phyloP scores from a whole-genome alignment of 2,888 invertebrate species.

The Apocheima hispidaria region DNA sequence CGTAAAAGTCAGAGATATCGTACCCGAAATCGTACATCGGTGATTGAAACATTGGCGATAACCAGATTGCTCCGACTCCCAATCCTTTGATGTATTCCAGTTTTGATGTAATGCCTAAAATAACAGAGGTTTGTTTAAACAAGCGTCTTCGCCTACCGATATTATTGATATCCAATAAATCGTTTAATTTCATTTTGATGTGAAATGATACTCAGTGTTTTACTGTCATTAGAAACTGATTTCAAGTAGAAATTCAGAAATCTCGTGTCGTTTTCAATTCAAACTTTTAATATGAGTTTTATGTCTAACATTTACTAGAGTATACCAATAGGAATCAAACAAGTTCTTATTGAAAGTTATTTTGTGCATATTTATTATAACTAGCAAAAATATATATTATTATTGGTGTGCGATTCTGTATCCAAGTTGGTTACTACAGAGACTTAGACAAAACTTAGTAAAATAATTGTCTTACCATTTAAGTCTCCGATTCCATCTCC shows the following conservation, averaged over 20 bases:
- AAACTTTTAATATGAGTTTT: too few species aligned
- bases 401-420: neutral
- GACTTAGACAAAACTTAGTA: neutral
- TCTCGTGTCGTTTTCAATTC: too few species aligned
- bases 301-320: too few species aligned
- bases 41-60: slow-evolving; percentile 90
- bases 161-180: slow-evolving; percentile 12
- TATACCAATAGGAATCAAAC: neutral
- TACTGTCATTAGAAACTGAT: neutral
- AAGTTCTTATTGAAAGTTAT: neutral
- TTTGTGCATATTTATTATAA: neutral
- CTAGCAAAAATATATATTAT: too few species aligned
- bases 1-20: slow-evolving; percentile 90
- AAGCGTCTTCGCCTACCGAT: slow-evolving; percentile 1
- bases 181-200: neutral
- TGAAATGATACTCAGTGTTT: neutral
- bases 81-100: slow-evolving; percentile 88
- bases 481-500: slow-evolving; percentile 90
- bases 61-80: slow-evolving; percentile 89
- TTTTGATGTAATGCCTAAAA: slow-evolving; percentile 86
- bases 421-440: neutral
- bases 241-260: neutral
- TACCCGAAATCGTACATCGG: slow-evolving; percentile 94
- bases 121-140: slow-evolving; percentile 30
- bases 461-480: slow-evolving; percentile 67